Percentiles rank a stretch among this genome's conserved stretches.
Evolutionary conservation across 2,113 vertebrate genomes (phyloP).

Genomic region (Chloebia gouldiae): DNA sequence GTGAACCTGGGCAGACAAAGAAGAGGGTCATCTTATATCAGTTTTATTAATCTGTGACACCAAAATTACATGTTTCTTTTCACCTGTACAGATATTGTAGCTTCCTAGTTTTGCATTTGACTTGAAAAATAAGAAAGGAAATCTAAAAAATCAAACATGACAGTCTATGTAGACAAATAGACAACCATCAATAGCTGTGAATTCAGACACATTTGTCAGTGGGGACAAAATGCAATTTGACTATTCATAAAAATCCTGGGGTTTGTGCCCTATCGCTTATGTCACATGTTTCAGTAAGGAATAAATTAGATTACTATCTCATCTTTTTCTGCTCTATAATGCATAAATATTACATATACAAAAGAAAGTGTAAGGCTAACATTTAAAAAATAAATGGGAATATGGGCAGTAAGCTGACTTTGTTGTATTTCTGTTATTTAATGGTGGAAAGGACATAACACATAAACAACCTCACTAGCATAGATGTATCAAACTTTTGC

Average conservation of each 20-base stretch:
- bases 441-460: not conserved
- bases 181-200: not conserved
- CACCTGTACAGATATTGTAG: not conserved
- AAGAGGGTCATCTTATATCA: not conserved
- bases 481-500: not conserved
- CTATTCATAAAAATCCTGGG: not conserved
- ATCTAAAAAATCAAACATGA: not conserved
- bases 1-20: constrained; percentile 5
- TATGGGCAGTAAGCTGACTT: not conserved
- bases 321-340: not conserved
- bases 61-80: not conserved
- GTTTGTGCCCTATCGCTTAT: not conserved
- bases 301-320: not conserved
- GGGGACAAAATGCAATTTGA: not conserved
- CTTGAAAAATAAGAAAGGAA: not conserved
- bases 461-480: not conserved
- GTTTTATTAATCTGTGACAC: not conserved
- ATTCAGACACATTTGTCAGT: not conserved
- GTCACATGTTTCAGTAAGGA: not conserved
- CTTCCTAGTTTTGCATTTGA: not conserved
- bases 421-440: not conserved
- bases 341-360: not conserved
- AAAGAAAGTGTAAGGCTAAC: not conserved
- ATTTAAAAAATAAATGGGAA: not conserved
- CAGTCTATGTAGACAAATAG: not conserved